A percentile compares a stretch with the other conserved stretches of the same genome.
Conservation (phyloP, 2,113 vertebrate genomes). For the human (Homo sapiens) region DNA sequence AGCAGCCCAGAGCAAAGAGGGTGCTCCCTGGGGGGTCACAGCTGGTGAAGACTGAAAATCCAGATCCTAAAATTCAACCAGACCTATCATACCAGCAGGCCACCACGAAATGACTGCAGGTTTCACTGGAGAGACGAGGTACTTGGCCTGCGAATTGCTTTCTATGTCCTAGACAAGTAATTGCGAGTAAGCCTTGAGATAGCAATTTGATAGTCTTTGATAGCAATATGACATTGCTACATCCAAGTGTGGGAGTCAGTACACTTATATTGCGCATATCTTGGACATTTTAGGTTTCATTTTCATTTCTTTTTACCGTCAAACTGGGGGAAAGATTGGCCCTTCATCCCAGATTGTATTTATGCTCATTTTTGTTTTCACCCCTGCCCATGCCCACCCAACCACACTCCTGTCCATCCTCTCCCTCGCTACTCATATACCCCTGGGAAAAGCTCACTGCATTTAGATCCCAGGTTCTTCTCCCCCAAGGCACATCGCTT, state of each 20-base stretch:
- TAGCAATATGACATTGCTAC: background rate
- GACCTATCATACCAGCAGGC: background rate
- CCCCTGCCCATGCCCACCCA: fast-evolving
- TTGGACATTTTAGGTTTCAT: background rate
- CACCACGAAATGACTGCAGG: background rate
- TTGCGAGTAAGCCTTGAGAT: background rate
- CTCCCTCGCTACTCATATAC: background rate
- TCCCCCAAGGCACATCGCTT: background rate
- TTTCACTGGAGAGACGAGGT: background rate
- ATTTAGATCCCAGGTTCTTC: background rate
- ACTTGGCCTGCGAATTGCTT: background rate
- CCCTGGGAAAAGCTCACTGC: background rate
- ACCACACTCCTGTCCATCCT: background rate
- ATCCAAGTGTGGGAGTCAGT: background rate
- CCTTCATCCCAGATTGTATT: background rate
- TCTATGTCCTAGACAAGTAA: background rate
- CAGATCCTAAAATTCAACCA: background rate
- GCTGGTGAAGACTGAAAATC: background rate
- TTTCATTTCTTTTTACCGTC: background rate
- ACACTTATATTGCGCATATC: background rate
- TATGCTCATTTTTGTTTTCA: background rate
- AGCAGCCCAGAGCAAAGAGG: background rate
- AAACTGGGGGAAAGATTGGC: background rate
- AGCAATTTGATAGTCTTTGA: background rate
- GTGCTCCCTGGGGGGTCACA: background rate